Evolutionary conservation across 2,888 invertebrate genomes (phyloP), one percentile per base, ranked within the genome.

Genomic region (Linnaemya tessellans): DNA sequence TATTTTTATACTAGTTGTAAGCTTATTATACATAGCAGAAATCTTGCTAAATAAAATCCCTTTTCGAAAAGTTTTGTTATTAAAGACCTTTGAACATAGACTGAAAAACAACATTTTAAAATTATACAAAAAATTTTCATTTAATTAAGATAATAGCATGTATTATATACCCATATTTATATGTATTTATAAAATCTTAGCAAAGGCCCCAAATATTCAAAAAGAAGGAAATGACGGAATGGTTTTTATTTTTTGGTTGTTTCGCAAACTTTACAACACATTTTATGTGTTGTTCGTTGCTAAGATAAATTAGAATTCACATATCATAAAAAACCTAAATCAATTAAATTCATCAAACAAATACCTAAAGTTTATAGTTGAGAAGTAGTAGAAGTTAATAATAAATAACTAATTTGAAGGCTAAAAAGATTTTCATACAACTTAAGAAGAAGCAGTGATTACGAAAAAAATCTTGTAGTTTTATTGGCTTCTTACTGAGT

Each of bases 1-100:
- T n/a, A n/a, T n/a, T n/a, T n/a, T n/a, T 67, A 51, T 62, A 58
- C 43, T 80, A 77, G 58, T 73, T 49, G 43, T 80, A 62, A 80
- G 41, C 77, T 80, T 84, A 84, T 62, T 67, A 73, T 75, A 80
- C 46, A 46, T 78, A 78, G 54, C 71, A 78, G 46, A 80, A 80
- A 84, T 74, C 56, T 18, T 68, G 79, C 79, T 84, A 67, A 77
- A 65, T 71, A 64, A 70, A 8, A 43, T 15, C 2, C 20, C 2
- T 30, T 60, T 54, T 74, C 79, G 60, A 67, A 46, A 35, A 56
- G 67, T 49, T n/a, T n/a, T 35, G 62, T 41, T 58, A 10, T 73
- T 74, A 11, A 20, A 58, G 65, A 11, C n/a, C 20, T 64, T 64
- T 9, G 9, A 41, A 68, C 30, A 11, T 18, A 25, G 8, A 25